Base-by-base conservation (phyloP, 64 coral and sea anemone species). In the Actinia equina region DNA sequence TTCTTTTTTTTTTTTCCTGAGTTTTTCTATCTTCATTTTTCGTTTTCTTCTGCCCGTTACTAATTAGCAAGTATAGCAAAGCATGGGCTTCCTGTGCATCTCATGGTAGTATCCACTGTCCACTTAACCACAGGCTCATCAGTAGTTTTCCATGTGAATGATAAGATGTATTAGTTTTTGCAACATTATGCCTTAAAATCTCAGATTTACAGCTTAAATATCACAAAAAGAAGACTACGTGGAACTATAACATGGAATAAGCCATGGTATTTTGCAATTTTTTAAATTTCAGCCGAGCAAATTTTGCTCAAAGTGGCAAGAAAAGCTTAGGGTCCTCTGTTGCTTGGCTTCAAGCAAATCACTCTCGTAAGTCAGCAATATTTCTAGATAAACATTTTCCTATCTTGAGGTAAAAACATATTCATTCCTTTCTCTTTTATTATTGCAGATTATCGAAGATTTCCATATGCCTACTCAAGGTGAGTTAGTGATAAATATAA, bases 221-320 rank as follows among this genome's bases (percentile, higher is more conserved):
- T 74, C 25, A 15, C 69, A 14, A 27, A 74, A 27, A 74, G 14
- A 30, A 37, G 13, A n/a, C 26, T 74, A 30, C 9, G 8, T 30
- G 2, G 8, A 30, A 74, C 11, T 41, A 3, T 3, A 74, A 41
- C 41, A 74, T 74, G 69, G 26, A 74, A 42, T 81, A 52, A 81
- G 18, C 43, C 49, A 81, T 81, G 78, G 78, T 10, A 52, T 13
- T 81, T 13, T 18, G 41, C 44, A 81, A 52, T 49, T 14, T 81
- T 22, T 49, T 81, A 51, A 17, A 37, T 4, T 44, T 52, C 3
- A n/a, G 78, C 43, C 78, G 43, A 81, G 78, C 78, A 81, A 81
- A 81, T n/a, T 81, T 81, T 81, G 78, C 78, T 81, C 78, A 52
- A 81, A 81, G 49, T n/a, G 23, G 15, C 49, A 18, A 51, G 52